phyloP scores from a whole-genome alignment of 2,113 vertebrate species.

The Xenus cinereus region DNA sequence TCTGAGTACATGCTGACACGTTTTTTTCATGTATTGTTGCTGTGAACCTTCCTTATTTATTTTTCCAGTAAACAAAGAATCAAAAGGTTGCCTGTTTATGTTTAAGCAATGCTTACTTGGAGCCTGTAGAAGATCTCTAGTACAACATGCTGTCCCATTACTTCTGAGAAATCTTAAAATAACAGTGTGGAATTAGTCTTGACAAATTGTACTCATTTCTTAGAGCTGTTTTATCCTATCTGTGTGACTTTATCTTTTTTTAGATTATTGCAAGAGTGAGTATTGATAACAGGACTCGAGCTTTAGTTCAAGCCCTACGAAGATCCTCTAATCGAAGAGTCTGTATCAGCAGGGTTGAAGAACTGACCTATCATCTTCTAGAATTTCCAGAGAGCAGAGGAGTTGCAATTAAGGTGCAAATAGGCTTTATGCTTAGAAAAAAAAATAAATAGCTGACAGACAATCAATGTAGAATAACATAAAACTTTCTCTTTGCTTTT shows the following conservation, averaged over 20 bases:
- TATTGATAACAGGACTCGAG: constrained; percentile 93
- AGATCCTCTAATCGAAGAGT: constrained; percentile 85
- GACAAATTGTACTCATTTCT: background rate
- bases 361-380: constrained; percentile 91
- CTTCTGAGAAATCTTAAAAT: constrained; percentile 50
- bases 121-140: background rate
- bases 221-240: background rate
- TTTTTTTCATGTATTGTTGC: background rate
- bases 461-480: background rate
- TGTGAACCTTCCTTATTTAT: background rate
- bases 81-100: background rate
- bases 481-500: background rate
- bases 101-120: background rate
- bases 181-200: background rate
- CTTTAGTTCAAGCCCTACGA: constrained; percentile 88
- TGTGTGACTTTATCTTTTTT: background rate
- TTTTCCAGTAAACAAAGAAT: background rate
- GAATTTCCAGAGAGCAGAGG: constrained; percentile 93
- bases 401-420: constrained; percentile 88
- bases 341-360: constrained; percentile 92
- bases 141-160: background rate
- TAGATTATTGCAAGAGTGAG: constrained; percentile 97
- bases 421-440: background rate
- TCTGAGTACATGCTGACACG: background rate
- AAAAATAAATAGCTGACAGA: background rate